phyloP scores from a whole-genome alignment of 2,888 invertebrate genomes.

The Rhagonycha fulva region DNA sequence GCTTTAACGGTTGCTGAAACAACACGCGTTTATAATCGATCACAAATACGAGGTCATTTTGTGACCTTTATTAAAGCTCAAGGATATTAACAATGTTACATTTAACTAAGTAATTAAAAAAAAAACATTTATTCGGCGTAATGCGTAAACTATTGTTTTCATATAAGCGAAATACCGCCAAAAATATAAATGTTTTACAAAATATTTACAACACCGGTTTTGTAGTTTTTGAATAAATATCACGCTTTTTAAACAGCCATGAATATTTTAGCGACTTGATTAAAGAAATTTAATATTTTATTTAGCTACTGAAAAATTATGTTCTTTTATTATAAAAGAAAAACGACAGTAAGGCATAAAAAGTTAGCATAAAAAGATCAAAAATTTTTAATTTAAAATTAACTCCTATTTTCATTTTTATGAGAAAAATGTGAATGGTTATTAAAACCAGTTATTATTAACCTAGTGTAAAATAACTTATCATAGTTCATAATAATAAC shows the following conservation, averaged over 20 bases:
- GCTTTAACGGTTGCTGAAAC: slow-evolving; percentile 39
- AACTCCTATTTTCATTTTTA: background rate
- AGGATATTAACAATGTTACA: slow-evolving; percentile 7
- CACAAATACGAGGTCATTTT: slow-evolving; percentile 38
- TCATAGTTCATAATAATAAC: too few species aligned
- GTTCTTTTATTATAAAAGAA: background rate
- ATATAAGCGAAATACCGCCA: background rate
- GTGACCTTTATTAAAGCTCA: slow-evolving; percentile 24
- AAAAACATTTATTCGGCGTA: background rate
- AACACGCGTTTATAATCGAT: slow-evolving; percentile 39
- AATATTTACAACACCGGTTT: slow-evolving; percentile 15
- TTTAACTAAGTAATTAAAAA: background rate
- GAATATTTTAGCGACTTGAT: slow-evolving; percentile 9
- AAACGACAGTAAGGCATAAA: background rate
- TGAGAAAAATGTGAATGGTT: too few species aligned
- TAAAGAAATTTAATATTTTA: slow-evolving; percentile 14
- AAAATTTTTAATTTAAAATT: background rate
- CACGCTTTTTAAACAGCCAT: slow-evolving; percentile 7
- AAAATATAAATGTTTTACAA: slow-evolving; percentile 13
- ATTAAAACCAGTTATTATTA: too few species aligned
- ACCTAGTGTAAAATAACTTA: too few species aligned
- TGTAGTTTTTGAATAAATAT: slow-evolving; percentile 19
- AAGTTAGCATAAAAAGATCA: background rate
- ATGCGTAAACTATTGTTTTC: background rate
- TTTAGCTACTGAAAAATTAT: slow-evolving; percentile 7